Evolutionary conservation across 2,888 invertebrate species (phyloP).

Genomic region (Drosophila imparisetae): DNA sequence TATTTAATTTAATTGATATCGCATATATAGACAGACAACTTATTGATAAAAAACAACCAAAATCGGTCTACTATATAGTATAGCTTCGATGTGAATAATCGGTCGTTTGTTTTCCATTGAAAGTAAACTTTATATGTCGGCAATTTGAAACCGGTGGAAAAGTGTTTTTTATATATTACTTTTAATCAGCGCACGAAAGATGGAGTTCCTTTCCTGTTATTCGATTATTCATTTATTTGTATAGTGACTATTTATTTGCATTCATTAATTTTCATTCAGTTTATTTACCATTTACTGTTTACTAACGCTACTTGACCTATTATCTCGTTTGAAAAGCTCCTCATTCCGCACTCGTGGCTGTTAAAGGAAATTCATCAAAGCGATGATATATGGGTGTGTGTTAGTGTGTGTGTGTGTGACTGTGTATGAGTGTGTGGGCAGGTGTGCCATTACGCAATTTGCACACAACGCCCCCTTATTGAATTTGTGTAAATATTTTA

Average conservation of each 20-base stretch:
- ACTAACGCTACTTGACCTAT: background rate
- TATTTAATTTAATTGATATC: no score
- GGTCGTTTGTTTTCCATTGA: background rate
- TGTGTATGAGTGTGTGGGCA: background rate
- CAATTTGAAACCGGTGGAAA: background rate
- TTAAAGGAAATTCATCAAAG: constrained; percentile 25
- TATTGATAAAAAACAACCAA: background rate
- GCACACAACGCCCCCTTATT: constrained; percentile 31
- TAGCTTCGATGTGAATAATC: background rate
- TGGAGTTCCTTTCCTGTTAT: background rate
- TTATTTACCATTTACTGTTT: background rate
- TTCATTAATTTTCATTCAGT: background rate
- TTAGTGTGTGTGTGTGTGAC: background rate
- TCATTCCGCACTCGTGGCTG: background rate
- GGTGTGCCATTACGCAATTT: constrained; percentile 47
- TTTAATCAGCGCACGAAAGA: background rate
- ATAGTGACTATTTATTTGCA: background rate
- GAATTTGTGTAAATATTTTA: constrained; percentile 54
- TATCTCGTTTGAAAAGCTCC: background rate
- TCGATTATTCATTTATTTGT: background rate
- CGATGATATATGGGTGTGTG: constrained; percentile 7
- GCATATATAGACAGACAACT: background rate
- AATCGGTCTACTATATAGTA: background rate
- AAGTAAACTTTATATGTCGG: background rate
- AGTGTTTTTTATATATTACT: background rate